Percentiles rank a stretch among this genome's conserved stretches.
Conservation (phyloP, 2,113 vertebrate genomes). For the Xiphophorus maculatus region DNA sequence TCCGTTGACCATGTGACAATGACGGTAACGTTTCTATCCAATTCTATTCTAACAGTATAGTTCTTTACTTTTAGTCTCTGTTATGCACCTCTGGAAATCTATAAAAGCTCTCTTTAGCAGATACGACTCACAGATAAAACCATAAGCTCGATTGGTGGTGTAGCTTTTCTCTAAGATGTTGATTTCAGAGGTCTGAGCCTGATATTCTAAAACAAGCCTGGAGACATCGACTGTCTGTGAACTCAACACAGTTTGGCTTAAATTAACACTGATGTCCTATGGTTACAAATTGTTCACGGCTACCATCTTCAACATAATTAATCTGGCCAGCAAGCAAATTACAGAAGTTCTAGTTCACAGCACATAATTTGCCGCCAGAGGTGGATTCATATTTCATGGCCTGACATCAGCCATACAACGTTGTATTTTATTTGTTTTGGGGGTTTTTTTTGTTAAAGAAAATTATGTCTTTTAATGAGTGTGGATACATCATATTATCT, state of each 20-base stretch:
- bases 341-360: slow-evolving; percentile 23
- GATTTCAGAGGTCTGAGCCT: background rate
- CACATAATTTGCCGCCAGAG: slow-evolving; percentile 20
- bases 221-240: slow-evolving; percentile 8
- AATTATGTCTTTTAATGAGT: background rate
- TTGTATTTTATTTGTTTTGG: background rate
- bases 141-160: background rate
- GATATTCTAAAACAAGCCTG: background rate
- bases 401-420: background rate
- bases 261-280: slow-evolving; percentile 39
- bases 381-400: slow-evolving; percentile 25
- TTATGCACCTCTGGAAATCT: too few relatives aligned
- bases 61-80: too few relatives aligned
- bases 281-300: slow-evolving; percentile 45
- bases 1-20: too few relatives aligned
- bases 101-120: background rate
- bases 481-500: background rate
- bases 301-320: slow-evolving; percentile 38
- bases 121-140: background rate
- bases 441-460: background rate
- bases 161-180: background rate
- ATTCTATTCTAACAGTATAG: too few relatives aligned
- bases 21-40: too few relatives aligned
- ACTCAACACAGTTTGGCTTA: slow-evolving; percentile 8
- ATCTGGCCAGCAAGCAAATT: slow-evolving; percentile 27